Base-by-base conservation (phyloP, 2,113 vertebrate genomes). In the Sorex araneus region DNA sequence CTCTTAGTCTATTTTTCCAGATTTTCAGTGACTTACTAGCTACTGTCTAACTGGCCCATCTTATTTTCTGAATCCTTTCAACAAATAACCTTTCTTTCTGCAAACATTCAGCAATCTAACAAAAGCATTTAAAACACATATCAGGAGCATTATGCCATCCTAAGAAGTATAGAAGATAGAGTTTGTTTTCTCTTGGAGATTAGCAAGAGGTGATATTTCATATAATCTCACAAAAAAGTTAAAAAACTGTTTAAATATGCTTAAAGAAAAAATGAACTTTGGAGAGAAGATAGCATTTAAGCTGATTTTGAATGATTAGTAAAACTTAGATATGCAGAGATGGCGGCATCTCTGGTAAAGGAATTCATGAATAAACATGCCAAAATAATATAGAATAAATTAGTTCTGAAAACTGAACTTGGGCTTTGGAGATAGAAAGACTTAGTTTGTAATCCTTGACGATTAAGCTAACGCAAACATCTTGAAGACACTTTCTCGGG, bases 61-160 rank as follows among this genome's bases (percentile, higher is more conserved):
- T 76, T 87, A 45, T 16, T 76, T 81, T 40, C 69, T 50, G 6
- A 92, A 71, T 67, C 63, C 36, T 81, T 84, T 36, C 54, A 64
- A 64, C 12, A 75, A 78, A 84, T 27, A 89, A 0, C 76, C 66
- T 83, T 84, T 88, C 23, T 92, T 18, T 83, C 74, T 94, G 57
- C 23, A 92, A 95, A 45, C 43, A 84, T 15, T 80, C 30, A 54
- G 36, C 23, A 34, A 88, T 69, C 36, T 66, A 73, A 64, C 23
- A 64, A 87, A 60, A 30, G 75, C 79, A 9, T 1, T 18, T 76
- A 84, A 60, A 50, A 75, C 28, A 67, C 43, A 32, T 45, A 23
- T 64, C 10, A 10, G 2, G 34, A 78, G 21, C 18, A 57, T 19
- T 32, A 16, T 4, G 4, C 5, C 18, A 0, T 43, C 87, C 11